These are phyloP conservation scores for Synergus gifuensis DNA, from an alignment of 2,888 invertebrate genomes.

Conservation along the genomic window DNA sequence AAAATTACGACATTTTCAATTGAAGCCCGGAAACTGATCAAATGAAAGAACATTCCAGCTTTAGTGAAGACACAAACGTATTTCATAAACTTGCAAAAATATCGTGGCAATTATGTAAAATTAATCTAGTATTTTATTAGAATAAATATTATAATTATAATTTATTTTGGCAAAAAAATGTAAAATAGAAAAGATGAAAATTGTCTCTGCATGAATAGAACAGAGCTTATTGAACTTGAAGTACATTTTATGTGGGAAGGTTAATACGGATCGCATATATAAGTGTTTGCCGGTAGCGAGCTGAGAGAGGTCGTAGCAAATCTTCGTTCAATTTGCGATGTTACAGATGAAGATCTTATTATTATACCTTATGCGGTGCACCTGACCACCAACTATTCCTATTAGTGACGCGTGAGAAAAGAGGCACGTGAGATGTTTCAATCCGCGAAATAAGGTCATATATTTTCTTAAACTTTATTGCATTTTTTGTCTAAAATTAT, in stretches of 20 bases:
- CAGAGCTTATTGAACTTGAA: not conserved
- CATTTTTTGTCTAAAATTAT: too few relatives aligned
- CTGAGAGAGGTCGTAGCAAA: conserved; percentile 69
- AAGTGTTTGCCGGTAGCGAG: conserved; percentile 62
- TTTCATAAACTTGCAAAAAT: not conserved
- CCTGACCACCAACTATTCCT: conserved; percentile 32
- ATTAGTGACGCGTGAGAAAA: conserved; percentile 45
- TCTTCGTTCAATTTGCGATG: conserved; percentile 74
- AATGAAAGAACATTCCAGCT: not conserved
- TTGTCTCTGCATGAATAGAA: not conserved
- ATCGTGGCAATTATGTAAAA: too few relatives aligned
- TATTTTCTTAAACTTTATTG: not conserved
- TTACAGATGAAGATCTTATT: conserved; percentile 69
- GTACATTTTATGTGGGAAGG: not conserved
- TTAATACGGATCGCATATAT: not conserved
- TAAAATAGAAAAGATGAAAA: too few relatives aligned
- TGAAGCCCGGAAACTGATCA: not conserved
- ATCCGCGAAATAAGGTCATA: not conserved
- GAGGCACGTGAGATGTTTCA: conserved; percentile 26
- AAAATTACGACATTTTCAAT: not conserved
- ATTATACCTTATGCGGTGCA: conserved; percentile 33
- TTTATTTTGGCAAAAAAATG: too few relatives aligned
- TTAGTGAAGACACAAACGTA: not conserved
- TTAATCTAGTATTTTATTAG: too few relatives aligned
- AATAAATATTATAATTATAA: too few relatives aligned